Percentiles rank a stretch among this genome's conserved stretches.
Conservation (phyloP, 2,888 invertebrate species). For the Choristoneura rosaceana region DNA sequence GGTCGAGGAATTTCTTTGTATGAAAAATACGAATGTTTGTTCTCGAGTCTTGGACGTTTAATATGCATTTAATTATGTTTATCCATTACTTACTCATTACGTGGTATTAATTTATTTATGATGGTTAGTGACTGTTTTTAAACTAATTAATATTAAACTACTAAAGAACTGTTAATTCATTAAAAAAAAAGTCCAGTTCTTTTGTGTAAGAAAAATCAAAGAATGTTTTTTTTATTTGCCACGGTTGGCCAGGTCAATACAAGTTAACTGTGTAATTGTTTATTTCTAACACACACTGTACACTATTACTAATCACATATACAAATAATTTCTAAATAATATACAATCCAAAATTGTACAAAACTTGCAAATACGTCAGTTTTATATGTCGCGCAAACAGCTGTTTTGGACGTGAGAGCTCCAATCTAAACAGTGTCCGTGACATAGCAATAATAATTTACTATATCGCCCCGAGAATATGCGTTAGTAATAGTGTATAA, state of each 20-base stretch:
- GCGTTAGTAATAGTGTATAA: slow-evolving; percentile 3
- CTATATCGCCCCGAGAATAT: not conserved
- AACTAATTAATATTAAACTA: too few relatives aligned
- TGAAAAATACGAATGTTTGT: too few relatives aligned
- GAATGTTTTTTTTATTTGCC: slow-evolving; percentile 23
- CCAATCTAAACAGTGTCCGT: not conserved
- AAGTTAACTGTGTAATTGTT: not conserved
- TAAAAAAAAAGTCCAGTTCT: too few relatives aligned
- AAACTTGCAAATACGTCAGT: not conserved
- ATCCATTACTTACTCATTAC: too few relatives aligned
- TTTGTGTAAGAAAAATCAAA: slow-evolving; percentile 7
- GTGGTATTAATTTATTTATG: too few relatives aligned
- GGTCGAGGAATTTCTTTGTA: too few relatives aligned
- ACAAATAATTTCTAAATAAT: not conserved
- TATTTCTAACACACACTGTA: not conserved
- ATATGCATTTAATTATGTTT: too few relatives aligned
- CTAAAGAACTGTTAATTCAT: too few relatives aligned
- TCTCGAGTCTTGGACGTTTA: too few relatives aligned
- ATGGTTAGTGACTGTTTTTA: too few relatives aligned
- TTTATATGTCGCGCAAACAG: not conserved
- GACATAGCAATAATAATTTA: not conserved
- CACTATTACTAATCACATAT: not conserved
- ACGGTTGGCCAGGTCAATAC: slow-evolving; percentile 14
- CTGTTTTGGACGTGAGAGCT: not conserved
- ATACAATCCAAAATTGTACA: too few relatives aligned